These are phyloP conservation scores for Xanthia icteritia DNA, from an alignment of 2,888 invertebrate genomes.

Conservation along the genomic window DNA sequence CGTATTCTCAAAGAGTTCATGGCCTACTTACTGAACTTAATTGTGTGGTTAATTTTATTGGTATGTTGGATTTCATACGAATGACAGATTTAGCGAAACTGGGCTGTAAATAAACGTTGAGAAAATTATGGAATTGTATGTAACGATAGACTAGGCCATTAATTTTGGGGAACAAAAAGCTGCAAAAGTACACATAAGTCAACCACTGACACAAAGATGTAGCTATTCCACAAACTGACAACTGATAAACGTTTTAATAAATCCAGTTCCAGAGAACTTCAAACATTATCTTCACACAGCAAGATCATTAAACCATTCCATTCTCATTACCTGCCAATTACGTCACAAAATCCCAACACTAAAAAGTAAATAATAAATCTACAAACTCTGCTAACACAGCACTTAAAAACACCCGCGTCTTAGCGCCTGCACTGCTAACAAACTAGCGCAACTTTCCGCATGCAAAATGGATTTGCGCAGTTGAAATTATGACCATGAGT, in stretches of 20 bases:
- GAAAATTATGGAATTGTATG: background rate
- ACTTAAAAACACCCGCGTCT: constrained; percentile 81
- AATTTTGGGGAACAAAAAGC: too few relatives aligned
- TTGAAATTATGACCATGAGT: constrained; percentile 73
- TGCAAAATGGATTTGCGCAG: constrained; percentile 84
- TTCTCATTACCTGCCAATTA: constrained; percentile 13
- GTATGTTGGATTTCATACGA: background rate
- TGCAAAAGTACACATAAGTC: background rate
- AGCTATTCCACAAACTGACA: background rate
- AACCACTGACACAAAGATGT: background rate
- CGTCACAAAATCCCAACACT: constrained; percentile 2
- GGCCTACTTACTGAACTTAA: constrained; percentile 32
- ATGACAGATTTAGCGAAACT: constrained; percentile 5
- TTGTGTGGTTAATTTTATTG: constrained; percentile 15
- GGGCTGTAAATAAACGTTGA: background rate
- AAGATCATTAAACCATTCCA: background rate
- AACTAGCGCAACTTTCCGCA: constrained; percentile 82
- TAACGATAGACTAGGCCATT: too few relatives aligned
- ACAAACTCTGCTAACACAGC: constrained; percentile 68
- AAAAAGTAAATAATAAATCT: constrained; percentile 72
- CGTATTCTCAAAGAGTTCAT: constrained; percentile 12
- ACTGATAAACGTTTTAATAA: background rate
- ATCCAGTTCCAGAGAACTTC: background rate
- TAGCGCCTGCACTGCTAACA: constrained; percentile 68
- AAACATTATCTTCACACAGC: background rate